A percentile compares a stretch with the other conserved stretches of the same genome.
phyloP scores from a whole-genome alignment of 2,888 invertebrate genomes.

The Leptinotarsa tumamoca region DNA sequence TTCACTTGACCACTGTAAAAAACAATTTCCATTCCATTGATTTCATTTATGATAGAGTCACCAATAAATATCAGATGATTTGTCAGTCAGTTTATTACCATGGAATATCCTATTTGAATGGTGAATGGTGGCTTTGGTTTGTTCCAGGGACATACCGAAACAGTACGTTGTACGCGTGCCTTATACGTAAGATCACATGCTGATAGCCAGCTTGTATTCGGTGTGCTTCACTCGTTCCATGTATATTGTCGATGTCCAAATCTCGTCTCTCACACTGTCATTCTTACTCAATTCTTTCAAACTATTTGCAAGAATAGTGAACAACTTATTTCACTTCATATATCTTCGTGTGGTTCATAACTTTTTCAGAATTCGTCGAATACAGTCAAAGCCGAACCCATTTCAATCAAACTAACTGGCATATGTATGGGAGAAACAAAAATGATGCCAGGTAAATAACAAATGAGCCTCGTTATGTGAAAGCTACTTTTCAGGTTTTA shows the following conservation, averaged over 20 bases:
- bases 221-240: slow-evolving; percentile 37
- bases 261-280: slow-evolving; percentile 1
- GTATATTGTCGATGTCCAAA: neutral
- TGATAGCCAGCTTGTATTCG: slow-evolving; percentile 42
- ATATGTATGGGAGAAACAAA: neutral
- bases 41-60: neutral
- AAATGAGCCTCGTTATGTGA: too few species aligned
- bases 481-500: too few species aligned
- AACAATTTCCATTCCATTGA: neutral
- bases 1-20: too few species aligned
- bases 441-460: too few species aligned
- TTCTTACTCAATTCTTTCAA: neutral
- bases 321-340: neutral
- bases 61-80: slow-evolving; percentile 10
- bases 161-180: slow-evolving; percentile 88
- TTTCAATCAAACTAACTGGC: neutral
- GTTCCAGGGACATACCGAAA: slow-evolving; percentile 76
- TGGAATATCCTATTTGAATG: slow-evolving; percentile 57
- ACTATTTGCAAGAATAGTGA: slow-evolving; percentile 10
- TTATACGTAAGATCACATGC: slow-evolving; percentile 80
- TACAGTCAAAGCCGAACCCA: too few species aligned
- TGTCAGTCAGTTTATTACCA: slow-evolving; percentile 32
- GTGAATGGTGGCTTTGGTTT: slow-evolving; percentile 61
- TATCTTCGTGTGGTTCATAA: neutral
- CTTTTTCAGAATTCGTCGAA: neutral